phyloP scores from a whole-genome alignment of 1,140 invertebrate genomes.

The Heliconius hermathena region DNA sequence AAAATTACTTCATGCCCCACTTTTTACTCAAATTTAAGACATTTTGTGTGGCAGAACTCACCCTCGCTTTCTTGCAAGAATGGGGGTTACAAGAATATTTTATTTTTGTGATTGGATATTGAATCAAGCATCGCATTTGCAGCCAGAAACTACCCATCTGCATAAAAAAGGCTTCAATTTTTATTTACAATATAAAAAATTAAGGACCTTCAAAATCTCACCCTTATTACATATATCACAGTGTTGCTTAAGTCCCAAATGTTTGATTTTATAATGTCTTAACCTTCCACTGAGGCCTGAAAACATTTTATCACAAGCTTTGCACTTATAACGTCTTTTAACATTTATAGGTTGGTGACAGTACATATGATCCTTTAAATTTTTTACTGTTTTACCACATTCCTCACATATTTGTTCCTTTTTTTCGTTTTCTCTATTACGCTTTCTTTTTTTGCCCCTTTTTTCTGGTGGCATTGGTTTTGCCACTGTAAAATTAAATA shows the following conservation, averaged over 20 bases:
- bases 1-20: too few species aligned
- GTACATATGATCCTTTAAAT: slow-evolving; percentile 54
- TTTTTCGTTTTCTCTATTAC: slow-evolving; percentile 31
- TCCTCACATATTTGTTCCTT: slow-evolving; percentile 58
- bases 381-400: slow-evolving; percentile 62
- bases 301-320: slow-evolving; percentile 61
- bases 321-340: slow-evolving; percentile 54
- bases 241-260: slow-evolving; percentile 59
- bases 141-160: too few species aligned
- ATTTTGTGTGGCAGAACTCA: too few species aligned
- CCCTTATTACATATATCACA: slow-evolving; percentile 68
- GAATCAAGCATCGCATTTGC: too few species aligned
- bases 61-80: too few species aligned
- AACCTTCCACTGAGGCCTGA: slow-evolving; percentile 45
- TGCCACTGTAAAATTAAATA: not conserved
- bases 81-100: too few species aligned
- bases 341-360: slow-evolving; percentile 44
- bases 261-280: slow-evolving; percentile 61
- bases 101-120: too few species aligned
- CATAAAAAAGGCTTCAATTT: too few species aligned
- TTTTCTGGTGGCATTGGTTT: slow-evolving; percentile 40
- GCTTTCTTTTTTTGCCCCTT: slow-evolving; percentile 41
- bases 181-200: not conserved
- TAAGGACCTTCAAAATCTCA: slow-evolving; percentile 41
- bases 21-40: too few species aligned